Percentiles rank a stretch among this genome's conserved stretches.
Conservation (phyloP, 1,140 invertebrate species). For the Trachelipus rathkii region DNA sequence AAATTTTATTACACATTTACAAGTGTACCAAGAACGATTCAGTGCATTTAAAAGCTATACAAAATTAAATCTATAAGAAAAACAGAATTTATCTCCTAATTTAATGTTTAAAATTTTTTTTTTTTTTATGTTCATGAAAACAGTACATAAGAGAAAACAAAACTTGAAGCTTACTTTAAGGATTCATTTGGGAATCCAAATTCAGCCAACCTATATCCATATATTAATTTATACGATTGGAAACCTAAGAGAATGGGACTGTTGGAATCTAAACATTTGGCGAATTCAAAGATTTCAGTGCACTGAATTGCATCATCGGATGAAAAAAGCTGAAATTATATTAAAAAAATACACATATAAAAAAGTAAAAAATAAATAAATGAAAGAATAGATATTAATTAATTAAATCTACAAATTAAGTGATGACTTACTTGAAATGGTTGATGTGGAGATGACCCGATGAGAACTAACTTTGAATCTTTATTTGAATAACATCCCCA, state of each 20-base stretch:
- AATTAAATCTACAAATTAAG: no score
- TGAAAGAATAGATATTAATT: no score
- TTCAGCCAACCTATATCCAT: slow-evolving; percentile 33
- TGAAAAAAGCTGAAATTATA: slow-evolving; percentile 60
- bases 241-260: slow-evolving; percentile 61
- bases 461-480: slow-evolving; percentile 66
- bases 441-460: slow-evolving; percentile 62
- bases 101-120: no score
- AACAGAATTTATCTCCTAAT: no score
- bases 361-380: no score
- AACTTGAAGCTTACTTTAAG: slow-evolving; percentile 59
- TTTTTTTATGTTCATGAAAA: no score
- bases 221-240: slow-evolving; percentile 47
- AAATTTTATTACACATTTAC: background rate
- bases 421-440: slow-evolving; percentile 33
- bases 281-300: slow-evolving; percentile 93
- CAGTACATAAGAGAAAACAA: no score
- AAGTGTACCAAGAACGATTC: no score
- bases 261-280: slow-evolving; percentile 64
- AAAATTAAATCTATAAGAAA: no score
- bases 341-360: slow-evolving; percentile 17
- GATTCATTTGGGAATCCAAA: slow-evolving; percentile 56
- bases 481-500: slow-evolving; percentile 62
- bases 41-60: no score
- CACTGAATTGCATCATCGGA: slow-evolving; percentile 81